Evolutionary conservation across 1,140 invertebrate species (phyloP).

Genomic region (Kradibia gibbosae): DNA sequence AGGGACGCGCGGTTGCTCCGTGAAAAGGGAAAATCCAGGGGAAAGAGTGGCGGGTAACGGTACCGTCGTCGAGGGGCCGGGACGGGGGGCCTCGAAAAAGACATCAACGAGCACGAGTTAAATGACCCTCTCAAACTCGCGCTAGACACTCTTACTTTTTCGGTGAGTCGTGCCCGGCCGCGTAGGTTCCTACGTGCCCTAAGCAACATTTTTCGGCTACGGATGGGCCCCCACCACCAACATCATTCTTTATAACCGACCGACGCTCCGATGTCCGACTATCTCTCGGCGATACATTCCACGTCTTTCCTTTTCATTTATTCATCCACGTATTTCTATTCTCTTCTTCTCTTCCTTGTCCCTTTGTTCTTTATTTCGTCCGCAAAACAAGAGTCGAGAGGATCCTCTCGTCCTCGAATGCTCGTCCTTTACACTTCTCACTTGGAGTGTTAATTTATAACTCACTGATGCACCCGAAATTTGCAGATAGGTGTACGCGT

Average conservation of each 20-base stretch:
- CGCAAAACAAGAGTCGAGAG: too few relatives aligned
- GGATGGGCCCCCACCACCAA: too few relatives aligned
- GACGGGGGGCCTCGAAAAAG: background rate
- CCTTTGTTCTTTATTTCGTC: too few relatives aligned
- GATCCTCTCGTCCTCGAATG: too few relatives aligned
- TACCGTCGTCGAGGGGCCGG: too few relatives aligned
- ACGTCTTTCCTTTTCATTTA: background rate
- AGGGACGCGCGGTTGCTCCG: background rate
- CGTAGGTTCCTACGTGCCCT: background rate
- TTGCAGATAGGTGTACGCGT: too few relatives aligned
- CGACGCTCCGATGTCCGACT: too few relatives aligned
- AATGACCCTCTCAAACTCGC: slow-evolving; percentile 5
- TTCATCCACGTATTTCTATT: background rate
- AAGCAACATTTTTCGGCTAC: background rate
- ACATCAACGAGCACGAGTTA: slow-evolving; percentile 2
- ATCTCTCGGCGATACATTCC: too few relatives aligned
- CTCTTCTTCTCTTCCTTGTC: background rate
- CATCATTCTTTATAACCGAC: too few relatives aligned
- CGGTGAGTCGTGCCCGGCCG: background rate
- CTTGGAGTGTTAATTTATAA: background rate
- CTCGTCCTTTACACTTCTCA: background rate
- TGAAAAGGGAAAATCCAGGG: slow-evolving; percentile 44
- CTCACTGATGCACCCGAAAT: background rate
- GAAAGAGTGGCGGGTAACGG: slow-evolving; percentile 19
- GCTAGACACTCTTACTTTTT: slow-evolving; percentile 49